These are phyloP conservation scores for Rhagonycha lutea DNA, from an alignment of 2,888 invertebrate genomes.

Conservation along the genomic window DNA sequence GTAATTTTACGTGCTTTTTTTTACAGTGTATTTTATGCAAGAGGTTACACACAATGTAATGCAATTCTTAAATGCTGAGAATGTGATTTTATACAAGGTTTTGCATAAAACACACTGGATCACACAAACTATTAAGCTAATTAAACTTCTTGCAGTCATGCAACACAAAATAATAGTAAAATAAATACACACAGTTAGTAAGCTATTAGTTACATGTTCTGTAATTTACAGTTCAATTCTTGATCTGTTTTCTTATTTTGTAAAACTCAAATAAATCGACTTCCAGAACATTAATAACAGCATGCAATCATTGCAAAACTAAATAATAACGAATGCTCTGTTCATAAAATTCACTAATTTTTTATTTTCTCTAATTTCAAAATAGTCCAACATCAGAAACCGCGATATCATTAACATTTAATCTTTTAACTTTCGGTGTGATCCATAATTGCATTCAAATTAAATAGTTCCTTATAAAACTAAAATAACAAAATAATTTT, in stretches of 20 bases:
- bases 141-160: background rate
- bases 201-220: background rate
- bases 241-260: background rate
- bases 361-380: background rate
- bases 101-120: background rate
- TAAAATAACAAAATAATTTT: background rate
- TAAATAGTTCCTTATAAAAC: background rate
- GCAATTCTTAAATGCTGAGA: too few species aligned
- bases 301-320: background rate
- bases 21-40: too few species aligned
- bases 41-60: too few species aligned
- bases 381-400: background rate
- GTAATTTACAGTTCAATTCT: background rate
- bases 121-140: background rate
- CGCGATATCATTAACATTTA: background rate
- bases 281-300: background rate
- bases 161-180: background rate
- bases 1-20: too few species aligned
- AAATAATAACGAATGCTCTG: background rate
- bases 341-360: background rate
- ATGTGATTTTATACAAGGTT: too few species aligned
- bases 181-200: background rate
- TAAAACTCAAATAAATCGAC: background rate
- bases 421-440: background rate
- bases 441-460: background rate